A percentile compares a stretch with the other conserved stretches of the same genome.
Conservation (phyloP, 2,113 vertebrate species). For the Syrrhaptes paradoxus region DNA sequence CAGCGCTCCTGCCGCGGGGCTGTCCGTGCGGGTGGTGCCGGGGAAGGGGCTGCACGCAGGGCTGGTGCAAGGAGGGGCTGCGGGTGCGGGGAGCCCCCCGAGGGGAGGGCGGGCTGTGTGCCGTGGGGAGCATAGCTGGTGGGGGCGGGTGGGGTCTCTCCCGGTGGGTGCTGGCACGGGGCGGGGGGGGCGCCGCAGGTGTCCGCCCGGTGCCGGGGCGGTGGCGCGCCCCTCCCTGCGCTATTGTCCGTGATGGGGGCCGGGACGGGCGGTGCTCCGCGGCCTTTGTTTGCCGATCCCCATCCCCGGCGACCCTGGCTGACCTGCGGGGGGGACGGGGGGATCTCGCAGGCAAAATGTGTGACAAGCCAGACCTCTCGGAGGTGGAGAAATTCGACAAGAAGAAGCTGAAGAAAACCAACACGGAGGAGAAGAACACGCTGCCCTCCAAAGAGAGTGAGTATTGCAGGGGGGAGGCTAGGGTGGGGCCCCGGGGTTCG, state of each 20-base stretch:
- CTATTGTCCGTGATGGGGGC: slow-evolving; percentile 1
- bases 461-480: neutral
- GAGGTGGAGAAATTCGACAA: slow-evolving; percentile 86
- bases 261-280: neutral
- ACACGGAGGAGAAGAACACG: slow-evolving; percentile 77
- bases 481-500: neutral
- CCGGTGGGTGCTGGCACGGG: too few species aligned
- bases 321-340: neutral
- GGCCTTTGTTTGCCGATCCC: neutral
- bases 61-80: too few species aligned
- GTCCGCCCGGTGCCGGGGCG: neutral
- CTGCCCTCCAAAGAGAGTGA: slow-evolving; percentile 84
- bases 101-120: neutral
- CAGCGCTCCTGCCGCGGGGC: neutral
- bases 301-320: neutral
- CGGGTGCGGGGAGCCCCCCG: too few species aligned
- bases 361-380: slow-evolving; percentile 87
- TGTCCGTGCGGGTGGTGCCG: too few species aligned
- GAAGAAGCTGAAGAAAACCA: slow-evolving; percentile 80
- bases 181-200: neutral
- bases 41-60: neutral
- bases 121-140: too few species aligned
- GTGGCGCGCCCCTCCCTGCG: neutral
- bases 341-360: slow-evolving; percentile 76
- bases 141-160: neutral